Evolutionary conservation across 2,888 invertebrate species (phyloP), one percentile per base, ranked within the genome.

Genomic region (Theodoxus fluviatilis): DNA sequence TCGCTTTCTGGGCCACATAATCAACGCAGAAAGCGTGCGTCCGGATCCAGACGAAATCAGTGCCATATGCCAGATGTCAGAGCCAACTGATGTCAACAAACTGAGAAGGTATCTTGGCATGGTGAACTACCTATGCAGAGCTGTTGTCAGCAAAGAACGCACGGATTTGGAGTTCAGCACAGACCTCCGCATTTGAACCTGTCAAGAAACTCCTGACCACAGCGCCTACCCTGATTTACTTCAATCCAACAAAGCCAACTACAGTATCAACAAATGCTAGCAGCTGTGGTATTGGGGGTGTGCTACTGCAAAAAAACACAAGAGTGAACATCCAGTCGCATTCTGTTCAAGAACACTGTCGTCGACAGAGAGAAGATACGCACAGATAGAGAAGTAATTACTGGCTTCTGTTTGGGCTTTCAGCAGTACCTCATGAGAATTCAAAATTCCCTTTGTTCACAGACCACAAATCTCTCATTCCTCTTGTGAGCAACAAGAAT

Each of bases 271-370:
- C 76, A 1, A 76, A 78, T 35, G 71, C 75, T 0, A 76, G 74
- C 22, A 73, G 73, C 25, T 78, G 71, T 69, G 75, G 79, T 15
- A 9, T 78, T 25, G 79, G 78, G 25, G 79, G 55, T n/a, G 77
- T 71, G 0, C n/a, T n/a, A n/a, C n/a, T n/a, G n/a, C n/a, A n/a
- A n/a, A n/a, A n/a, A n/a, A n/a, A n/a, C n/a, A n/a, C n/a, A n/a
- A n/a, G n/a, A n/a, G n/a, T n/a, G n/a, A n/a, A n/a, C n/a, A n/a
- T n/a, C n/a, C n/a, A n/a, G n/a, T n/a, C n/a, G n/a, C n/a, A n/a
- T n/a, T n/a, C n/a, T n/a, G n/a, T n/a, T n/a, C n/a, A n/a, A n/a
- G n/a, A n/a, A n/a, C n/a, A n/a, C n/a, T n/a, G n/a, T n/a, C n/a
- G n/a, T n/a, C n/a, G n/a, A n/a, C n/a, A n/a, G n/a, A n/a, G n/a